Conservation (phyloP, 2,888 invertebrate genomes). For the Drosophila engyochracea region DNA sequence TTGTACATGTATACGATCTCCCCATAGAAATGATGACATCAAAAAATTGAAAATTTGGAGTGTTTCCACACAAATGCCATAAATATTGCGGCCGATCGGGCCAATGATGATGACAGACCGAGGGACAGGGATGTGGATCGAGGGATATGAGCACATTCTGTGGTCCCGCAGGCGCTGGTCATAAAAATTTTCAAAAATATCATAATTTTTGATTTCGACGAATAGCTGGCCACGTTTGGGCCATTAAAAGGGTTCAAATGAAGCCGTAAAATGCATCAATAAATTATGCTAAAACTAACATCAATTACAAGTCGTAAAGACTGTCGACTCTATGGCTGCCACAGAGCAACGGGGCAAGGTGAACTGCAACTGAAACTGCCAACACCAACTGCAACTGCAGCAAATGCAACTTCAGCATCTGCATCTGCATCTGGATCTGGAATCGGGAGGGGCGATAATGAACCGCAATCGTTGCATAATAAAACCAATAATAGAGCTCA, state of each 20-base stretch:
- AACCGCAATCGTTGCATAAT: slow-evolving; percentile 71
- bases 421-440: slow-evolving; percentile 11
- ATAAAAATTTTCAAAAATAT: slow-evolving; percentile 80
- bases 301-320: slow-evolving; percentile 82
- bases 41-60: neutral
- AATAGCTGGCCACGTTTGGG: slow-evolving; percentile 57
- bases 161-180: slow-evolving; percentile 45
- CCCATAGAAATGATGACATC: neutral
- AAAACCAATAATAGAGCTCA: slow-evolving; percentile 47
- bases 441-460: slow-evolving; percentile 42
- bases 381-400: slow-evolving; percentile 22
- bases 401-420: slow-evolving; percentile 8
- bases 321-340: slow-evolving; percentile 22
- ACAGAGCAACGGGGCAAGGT: slow-evolving; percentile 39
- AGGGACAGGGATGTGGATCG: neutral
- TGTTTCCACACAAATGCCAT: slow-evolving; percentile 67
- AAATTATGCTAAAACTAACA: slow-evolving; percentile 83
- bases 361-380: slow-evolving; percentile 25
- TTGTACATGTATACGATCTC: neutral
- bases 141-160: slow-evolving; percentile 38
- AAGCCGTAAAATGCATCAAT: slow-evolving; percentile 77
- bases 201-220: slow-evolving; percentile 75
- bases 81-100: slow-evolving; percentile 53
- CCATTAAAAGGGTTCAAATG: slow-evolving; percentile 82
- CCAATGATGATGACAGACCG: slow-evolving; percentile 54